A percentile compares a stretch with the other conserved stretches of the same genome.
Conservation (phyloP, 2,797 vertebrate genomes). For the Phataginus tricuspis region DNA sequence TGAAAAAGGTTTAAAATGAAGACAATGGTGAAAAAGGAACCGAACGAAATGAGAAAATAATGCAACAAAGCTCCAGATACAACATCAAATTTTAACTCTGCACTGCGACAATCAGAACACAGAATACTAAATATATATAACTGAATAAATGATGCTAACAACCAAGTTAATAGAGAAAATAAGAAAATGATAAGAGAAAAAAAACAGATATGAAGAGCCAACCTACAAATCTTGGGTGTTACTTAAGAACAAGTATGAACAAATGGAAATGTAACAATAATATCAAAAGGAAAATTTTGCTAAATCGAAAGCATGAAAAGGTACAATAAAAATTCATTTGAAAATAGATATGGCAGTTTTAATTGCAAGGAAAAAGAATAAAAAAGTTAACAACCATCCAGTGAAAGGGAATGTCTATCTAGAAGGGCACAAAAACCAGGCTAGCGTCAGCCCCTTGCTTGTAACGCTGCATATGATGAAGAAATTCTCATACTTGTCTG, state of each 20-base stretch:
- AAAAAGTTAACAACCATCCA: background rate
- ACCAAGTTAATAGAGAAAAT: background rate
- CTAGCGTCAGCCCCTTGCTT: background rate
- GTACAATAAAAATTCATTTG: background rate
- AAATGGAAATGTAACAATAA: background rate
- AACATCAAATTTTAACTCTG: background rate
- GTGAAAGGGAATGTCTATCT: background rate
- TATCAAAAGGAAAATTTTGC: background rate
- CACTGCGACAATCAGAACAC: background rate
- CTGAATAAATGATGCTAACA: background rate
- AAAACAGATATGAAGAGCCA: background rate
- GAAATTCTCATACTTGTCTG: background rate
- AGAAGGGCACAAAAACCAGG: background rate
- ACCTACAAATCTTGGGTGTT: background rate
- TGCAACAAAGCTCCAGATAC: background rate
- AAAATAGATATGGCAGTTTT: background rate
- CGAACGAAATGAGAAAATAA: background rate
- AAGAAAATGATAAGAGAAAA: background rate
- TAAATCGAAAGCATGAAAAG: background rate
- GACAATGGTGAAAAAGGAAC: background rate
- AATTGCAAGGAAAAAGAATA: conserved; percentile 5
- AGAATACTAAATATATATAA: background rate
- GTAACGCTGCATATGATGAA: background rate
- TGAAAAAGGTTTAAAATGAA: background rate
- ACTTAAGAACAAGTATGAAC: background rate